Percentiles rank a stretch among this genome's conserved stretches.
Evolutionary conservation across 2,113 vertebrate species (phyloP).

Genomic region (Paramormyrops kingsleyae): DNA sequence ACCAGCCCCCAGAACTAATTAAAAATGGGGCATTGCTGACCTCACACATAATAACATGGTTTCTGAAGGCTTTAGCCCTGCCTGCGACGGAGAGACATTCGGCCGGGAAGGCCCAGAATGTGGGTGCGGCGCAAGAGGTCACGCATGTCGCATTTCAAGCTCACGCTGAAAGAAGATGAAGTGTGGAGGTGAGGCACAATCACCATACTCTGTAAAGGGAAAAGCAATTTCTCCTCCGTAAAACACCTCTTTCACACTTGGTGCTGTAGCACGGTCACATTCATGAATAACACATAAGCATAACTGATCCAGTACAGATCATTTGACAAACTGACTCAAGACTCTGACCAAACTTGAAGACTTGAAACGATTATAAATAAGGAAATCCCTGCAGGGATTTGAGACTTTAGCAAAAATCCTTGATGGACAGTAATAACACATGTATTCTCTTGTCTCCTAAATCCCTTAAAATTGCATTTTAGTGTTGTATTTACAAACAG

Average conservation of each 20-base stretch:
- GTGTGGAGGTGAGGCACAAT: neutral
- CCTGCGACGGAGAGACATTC: neutral
- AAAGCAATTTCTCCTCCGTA: neutral
- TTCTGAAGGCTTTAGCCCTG: neutral
- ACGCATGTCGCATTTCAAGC: neutral
- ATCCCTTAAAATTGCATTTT: neutral
- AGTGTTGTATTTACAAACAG: neutral
- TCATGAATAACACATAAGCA: neutral
- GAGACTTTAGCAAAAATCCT: neutral
- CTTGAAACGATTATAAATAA: neutral
- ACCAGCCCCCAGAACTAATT: neutral
- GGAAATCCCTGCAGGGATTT: neutral
- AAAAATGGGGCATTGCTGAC: neutral
- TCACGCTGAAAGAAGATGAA: neutral
- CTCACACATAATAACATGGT: neutral
- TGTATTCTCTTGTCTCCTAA: neutral
- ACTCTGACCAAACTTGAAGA: neutral
- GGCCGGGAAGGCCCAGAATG: neutral
- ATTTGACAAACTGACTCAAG: neutral
- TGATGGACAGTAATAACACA: neutral
- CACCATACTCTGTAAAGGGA: neutral
- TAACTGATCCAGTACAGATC: neutral
- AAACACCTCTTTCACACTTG: neutral
- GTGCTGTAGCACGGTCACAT: neutral
- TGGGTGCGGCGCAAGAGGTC: neutral